These are phyloP conservation scores for Atta cephalotes DNA, from an alignment of 1,140 invertebrate genomes.

Conservation along the genomic window DNA sequence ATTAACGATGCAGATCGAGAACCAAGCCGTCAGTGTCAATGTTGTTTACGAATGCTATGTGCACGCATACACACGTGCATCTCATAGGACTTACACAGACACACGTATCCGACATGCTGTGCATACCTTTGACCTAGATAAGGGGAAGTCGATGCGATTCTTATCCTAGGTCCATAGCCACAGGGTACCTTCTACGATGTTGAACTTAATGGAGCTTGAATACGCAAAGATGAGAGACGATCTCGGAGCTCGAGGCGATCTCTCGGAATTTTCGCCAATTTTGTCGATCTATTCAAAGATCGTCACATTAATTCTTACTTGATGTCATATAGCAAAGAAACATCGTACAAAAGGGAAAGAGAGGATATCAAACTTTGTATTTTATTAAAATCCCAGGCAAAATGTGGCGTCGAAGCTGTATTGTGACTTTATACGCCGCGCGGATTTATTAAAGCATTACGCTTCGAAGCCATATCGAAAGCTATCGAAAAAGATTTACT, in stretches of 20 bases:
- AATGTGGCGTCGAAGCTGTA: background rate
- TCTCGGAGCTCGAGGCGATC: constrained; percentile 40
- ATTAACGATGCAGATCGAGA: constrained; percentile 57
- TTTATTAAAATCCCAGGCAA: constrained; percentile 17
- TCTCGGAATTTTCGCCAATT: constrained; percentile 62
- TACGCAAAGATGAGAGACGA: constrained; percentile 69
- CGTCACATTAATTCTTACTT: constrained; percentile 39
- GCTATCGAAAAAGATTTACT: background rate
- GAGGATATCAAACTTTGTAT: background rate
- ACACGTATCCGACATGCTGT: background rate
- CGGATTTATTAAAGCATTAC: background rate
- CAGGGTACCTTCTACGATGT: constrained; percentile 57
- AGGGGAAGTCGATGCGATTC: constrained; percentile 73
- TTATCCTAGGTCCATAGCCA: constrained; percentile 69
- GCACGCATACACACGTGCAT: background rate
- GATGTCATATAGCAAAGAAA: background rate
- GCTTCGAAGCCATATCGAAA: background rate
- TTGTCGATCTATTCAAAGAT: constrained; percentile 28
- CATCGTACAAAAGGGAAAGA: background rate
- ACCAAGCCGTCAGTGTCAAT: constrained; percentile 67
- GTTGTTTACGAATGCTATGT: constrained; percentile 69
- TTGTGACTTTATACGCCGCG: background rate
- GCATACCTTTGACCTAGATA: constrained; percentile 77
- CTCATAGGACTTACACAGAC: background rate
- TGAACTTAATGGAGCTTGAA: constrained; percentile 75